Percentiles rank a stretch among this genome's conserved stretches.
These are phyloP conservation scores for Gibbula magus DNA, from an alignment of 2,888 invertebrate species.

Conservation along the genomic window DNA sequence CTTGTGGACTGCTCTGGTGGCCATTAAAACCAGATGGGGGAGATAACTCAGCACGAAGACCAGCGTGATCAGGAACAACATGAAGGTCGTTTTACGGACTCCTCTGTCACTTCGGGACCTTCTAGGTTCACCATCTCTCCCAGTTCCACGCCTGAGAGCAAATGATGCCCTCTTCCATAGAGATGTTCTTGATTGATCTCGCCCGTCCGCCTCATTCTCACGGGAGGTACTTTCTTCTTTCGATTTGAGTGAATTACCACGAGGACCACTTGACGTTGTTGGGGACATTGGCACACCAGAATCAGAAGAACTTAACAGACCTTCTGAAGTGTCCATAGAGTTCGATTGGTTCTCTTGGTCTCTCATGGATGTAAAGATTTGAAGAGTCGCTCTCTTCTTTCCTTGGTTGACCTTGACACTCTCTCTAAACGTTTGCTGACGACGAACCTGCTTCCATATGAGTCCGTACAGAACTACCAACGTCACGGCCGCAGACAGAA, in stretches of 20 bases:
- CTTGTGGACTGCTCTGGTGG: slow-evolving; percentile 33
- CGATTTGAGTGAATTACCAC: background rate
- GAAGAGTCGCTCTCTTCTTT: too few species aligned
- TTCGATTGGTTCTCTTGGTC: background rate
- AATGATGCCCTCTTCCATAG: background rate
- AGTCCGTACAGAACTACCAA: slow-evolving; percentile 28
- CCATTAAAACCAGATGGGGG: slow-evolving; percentile 44
- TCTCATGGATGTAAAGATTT: too few species aligned
- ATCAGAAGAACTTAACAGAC: background rate
- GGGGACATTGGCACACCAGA: background rate
- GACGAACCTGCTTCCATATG: slow-evolving; percentile 8
- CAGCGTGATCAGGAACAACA: slow-evolving; percentile 49
- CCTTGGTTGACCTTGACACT: background rate
- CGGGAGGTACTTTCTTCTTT: background rate
- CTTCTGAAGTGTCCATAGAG: background rate
- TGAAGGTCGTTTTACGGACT: slow-evolving; percentile 47
- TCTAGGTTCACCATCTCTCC: background rate
- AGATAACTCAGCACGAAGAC: slow-evolving; percentile 48
- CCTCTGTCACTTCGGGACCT: background rate
- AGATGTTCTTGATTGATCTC: background rate
- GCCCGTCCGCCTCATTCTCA: background rate
- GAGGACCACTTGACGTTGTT: background rate
- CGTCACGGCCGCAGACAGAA: slow-evolving; percentile 21
- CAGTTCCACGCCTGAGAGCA: background rate
- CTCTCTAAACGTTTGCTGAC: background rate